phyloP scores from a whole-genome alignment of 2,113 vertebrate genomes.

The Sinocyclocheilus rhinocerous region DNA sequence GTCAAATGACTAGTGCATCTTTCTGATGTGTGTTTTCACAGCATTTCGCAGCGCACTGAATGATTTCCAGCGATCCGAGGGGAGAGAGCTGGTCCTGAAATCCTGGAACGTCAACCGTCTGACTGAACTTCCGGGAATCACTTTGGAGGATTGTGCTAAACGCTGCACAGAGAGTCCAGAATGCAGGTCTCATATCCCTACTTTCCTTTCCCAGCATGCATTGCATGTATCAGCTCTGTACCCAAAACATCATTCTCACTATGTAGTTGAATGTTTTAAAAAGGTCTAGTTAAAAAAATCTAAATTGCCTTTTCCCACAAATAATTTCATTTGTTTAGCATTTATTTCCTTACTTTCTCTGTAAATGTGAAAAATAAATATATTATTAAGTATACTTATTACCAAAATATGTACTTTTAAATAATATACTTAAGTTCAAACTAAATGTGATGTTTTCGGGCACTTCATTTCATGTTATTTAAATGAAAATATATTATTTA shows the following conservation, averaged over 20 bases:
- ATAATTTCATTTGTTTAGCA: too few species aligned
- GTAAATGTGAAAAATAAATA: too few species aligned
- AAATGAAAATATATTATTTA: neutral
- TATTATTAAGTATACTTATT: too few species aligned
- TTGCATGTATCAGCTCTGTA: neutral
- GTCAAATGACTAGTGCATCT: neutral
- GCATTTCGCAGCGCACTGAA: conserved; percentile 86
- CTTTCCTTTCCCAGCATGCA: neutral
- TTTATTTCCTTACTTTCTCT: too few species aligned
- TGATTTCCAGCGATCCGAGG: conserved; percentile 89
- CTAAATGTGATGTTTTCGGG: too few species aligned
- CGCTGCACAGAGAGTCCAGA: conserved; percentile 76
- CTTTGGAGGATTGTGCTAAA: conserved; percentile 83
- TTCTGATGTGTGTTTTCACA: conserved; percentile 58
- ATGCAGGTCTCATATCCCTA: conserved; percentile 78
- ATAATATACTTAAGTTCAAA: too few species aligned
- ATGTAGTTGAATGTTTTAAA: neutral
- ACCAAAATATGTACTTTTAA: too few species aligned
- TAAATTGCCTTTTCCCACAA: too few species aligned
- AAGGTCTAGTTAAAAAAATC: too few species aligned
- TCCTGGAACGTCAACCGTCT: conserved; percentile 50
- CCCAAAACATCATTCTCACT: neutral
- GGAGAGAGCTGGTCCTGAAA: conserved; percentile 78
- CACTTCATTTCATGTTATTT: neutral
- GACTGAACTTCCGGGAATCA: conserved; percentile 60